Evolutionary conservation across 2,113 vertebrate species (phyloP), one percentile per base, ranked within the genome.

Genomic region (Amblyopsis rosae): DNA sequence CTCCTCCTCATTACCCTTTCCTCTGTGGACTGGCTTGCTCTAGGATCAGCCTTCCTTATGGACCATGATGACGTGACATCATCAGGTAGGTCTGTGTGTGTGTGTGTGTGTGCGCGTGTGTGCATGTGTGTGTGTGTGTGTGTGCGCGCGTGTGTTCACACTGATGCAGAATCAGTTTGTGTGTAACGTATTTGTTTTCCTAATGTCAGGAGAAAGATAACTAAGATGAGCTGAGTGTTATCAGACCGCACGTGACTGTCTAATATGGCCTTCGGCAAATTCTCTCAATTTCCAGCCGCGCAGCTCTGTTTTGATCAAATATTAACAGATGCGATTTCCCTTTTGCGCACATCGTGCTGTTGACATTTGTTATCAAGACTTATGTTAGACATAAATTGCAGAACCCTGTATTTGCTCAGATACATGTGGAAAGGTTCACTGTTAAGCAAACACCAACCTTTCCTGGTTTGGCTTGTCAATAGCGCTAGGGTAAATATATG

Each of bases 371-470:
- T 89, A 90, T 90, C 86, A 53, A 41, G 2, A 74, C 60, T 82
- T 75, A 69, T 83, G 79, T 84, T 86, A 81, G 87, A 90, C 82
- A 83, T 59, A 61, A 70, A 80, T 85, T 88, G 88, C 87, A 87
- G 86, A 87, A 87, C 72, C 59, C 76, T 62, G 64, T 84, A 76
- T 88, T 88, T 89, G 82, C 76, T 70, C 51, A 64, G 80, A 84
- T 72, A 55, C 77, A 78, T 76, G 85, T 79, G 77, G 85, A 88
- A 85, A 86, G 60, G 80, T 86, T 82, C 72, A 73, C 47, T 62
- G 68, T 82, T 86, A 69, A 86, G 79, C 88, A 86, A 88, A 89
- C 62, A 66, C 61, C 9, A n/a, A 72, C 12, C 70, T 83, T 87
- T 86, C 83, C 80, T 75, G 69, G 73, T 82, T 80, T 68, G 70